These are phyloP conservation scores for Cyanistes caeruleus DNA, from an alignment of 2,113 vertebrate species.

Conservation along the genomic window DNA sequence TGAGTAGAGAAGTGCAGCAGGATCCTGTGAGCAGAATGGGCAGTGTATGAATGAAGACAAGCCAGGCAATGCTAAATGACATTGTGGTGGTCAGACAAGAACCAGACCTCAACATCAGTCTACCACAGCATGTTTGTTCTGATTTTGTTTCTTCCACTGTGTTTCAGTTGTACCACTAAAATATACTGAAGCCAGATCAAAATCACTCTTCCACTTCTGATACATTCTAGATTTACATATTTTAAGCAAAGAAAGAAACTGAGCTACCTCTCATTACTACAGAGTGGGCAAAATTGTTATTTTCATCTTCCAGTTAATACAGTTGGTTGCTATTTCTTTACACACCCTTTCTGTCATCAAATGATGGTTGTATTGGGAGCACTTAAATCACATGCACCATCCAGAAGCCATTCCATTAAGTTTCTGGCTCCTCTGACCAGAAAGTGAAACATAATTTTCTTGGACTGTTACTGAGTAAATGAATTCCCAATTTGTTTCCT, in stretches of 20 bases:
- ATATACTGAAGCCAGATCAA: neutral
- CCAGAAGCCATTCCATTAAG: neutral
- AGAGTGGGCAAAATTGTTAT: neutral
- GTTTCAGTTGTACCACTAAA: fast-evolving
- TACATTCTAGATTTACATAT: neutral
- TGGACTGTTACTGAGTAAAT: neutral
- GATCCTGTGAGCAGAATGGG: neutral
- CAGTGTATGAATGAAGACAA: neutral
- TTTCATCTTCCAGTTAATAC: neutral
- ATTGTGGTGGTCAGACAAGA: neutral
- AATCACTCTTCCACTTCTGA: neutral
- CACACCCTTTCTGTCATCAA: neutral
- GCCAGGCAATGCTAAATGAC: neutral
- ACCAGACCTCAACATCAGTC: neutral
- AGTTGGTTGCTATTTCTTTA: neutral
- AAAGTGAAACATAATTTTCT: neutral
- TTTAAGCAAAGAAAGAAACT: neutral
- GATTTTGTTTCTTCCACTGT: neutral
- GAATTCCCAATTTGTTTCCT: neutral
- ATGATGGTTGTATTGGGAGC: neutral
- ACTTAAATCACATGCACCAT: neutral
- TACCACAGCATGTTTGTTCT: neutral
- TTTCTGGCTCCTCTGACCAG: neutral
- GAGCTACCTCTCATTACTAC: neutral
- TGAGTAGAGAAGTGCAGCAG: neutral